Evolutionary conservation across 30 jellyfish, hydroid and myxozoan species (phyloP).

Genomic region (Aurelia coerulea): DNA sequence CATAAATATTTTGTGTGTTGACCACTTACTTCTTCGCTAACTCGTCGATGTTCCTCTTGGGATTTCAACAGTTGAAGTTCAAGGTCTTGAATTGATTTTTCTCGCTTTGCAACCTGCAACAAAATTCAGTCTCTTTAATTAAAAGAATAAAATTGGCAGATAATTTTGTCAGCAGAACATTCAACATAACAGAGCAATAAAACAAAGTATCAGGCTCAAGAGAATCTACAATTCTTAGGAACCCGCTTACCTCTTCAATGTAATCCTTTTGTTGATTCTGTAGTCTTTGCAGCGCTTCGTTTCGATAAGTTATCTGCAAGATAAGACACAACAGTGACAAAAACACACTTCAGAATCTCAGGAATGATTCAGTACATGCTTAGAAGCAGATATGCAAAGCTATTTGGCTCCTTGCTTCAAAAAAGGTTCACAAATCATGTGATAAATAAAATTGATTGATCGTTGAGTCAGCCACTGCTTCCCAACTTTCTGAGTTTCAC

Average conservation of each 20-base stretch:
- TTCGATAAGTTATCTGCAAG: slow-evolving; percentile 69
- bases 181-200: too few species aligned
- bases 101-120: slow-evolving; percentile 82
- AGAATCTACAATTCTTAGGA: too few species aligned
- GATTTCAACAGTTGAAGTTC: slow-evolving; percentile 76
- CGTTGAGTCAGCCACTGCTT: too few species aligned
- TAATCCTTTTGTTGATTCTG: slow-evolving; percentile 81
- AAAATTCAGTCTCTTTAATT: not conserved
- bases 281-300: slow-evolving; percentile 79
- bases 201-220: too few species aligned
- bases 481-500: too few species aligned
- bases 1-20: too few species aligned
- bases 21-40: slow-evolving; percentile 63
- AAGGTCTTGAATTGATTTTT: slow-evolving; percentile 74
- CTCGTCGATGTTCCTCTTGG: slow-evolving; percentile 79
- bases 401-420: too few species aligned
- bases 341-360: not conserved
- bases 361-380: not conserved
- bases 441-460: too few species aligned
- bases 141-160: too few species aligned
- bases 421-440: too few species aligned
- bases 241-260: slow-evolving; percentile 78
- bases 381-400: not conserved
- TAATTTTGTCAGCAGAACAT: too few species aligned
- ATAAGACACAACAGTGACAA: not conserved